These are phyloP conservation scores for Acanthosepion lycidas DNA, from an alignment of 2,888 invertebrate genomes.

Conservation along the genomic window DNA sequence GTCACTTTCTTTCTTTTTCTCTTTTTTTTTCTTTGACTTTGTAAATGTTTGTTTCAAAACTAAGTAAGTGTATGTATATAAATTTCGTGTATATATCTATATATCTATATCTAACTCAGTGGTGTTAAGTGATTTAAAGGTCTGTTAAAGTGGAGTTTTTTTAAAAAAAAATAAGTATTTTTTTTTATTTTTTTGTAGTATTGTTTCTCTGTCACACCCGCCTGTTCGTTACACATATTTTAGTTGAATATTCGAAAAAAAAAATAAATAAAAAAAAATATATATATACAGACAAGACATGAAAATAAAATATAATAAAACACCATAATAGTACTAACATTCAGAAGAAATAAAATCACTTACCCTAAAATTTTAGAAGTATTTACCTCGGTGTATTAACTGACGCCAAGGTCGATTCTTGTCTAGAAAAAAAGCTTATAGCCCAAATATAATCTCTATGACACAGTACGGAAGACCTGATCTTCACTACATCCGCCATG, in stretches of 20 bases:
- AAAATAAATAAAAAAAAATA: not conserved
- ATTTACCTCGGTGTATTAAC: not conserved
- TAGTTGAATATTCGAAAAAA: not conserved
- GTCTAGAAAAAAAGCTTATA: not conserved
- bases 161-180: too few species aligned
- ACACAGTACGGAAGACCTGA: not conserved
- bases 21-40: not conserved
- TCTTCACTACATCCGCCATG: constrained; percentile 45
- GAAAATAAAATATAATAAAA: not conserved
- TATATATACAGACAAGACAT: not conserved
- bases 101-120: not conserved
- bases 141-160: too few species aligned
- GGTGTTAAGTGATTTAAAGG: too few species aligned
- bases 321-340: not conserved
- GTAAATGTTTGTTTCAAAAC: not conserved
- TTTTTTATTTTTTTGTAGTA: not conserved
- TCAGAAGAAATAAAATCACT: not conserved
- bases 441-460: not conserved
- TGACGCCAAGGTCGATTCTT: not conserved
- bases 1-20: not conserved
- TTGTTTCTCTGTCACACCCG: not conserved
- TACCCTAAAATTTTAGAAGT: not conserved
- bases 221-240: not conserved
- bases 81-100: not conserved
- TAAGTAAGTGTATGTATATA: too few species aligned